Conservation (phyloP, 2,113 vertebrate species). For the Poeciliopsis prolifica region DNA sequence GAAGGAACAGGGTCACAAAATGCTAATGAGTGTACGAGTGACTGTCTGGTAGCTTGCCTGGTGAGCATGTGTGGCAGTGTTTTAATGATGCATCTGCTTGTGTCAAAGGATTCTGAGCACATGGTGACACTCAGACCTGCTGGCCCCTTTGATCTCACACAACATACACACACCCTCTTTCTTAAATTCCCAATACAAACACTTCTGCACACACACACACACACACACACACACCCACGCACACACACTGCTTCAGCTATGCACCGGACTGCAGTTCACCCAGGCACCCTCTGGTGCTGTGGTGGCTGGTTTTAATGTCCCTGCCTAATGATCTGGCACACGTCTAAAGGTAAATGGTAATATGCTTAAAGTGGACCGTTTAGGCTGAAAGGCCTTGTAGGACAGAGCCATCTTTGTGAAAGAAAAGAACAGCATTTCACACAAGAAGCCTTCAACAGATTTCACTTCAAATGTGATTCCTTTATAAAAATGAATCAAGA, state of each 20-base stretch:
- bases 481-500: conserved; percentile 53
- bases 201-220: conserved; percentile 32
- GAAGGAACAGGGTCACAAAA: conserved; percentile 41
- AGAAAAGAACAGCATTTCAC: conserved; percentile 62
- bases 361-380: conserved; percentile 85
- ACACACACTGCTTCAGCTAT: conserved; percentile 42
- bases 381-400: conserved; percentile 79
- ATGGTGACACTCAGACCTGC: conserved; percentile 77
- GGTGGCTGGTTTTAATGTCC: conserved; percentile 83
- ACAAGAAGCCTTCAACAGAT: conserved; percentile 68
- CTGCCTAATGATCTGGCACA: conserved; percentile 85
- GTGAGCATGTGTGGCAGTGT: conserved; percentile 72
- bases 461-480: conserved; percentile 71
- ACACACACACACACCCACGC: conserved; percentile 18
- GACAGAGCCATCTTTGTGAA: conserved; percentile 68
- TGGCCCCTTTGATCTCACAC: conserved; percentile 77
- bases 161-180: conserved; percentile 47
- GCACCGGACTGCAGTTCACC: conserved; percentile 77
- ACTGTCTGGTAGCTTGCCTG: conserved; percentile 60
- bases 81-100: conserved; percentile 84
- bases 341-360: conserved; percentile 83
- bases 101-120: conserved; percentile 83
- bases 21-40: conserved; percentile 65
- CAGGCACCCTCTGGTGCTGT: conserved; percentile 78
- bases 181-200: conserved; percentile 48